Evolutionary conservation across 1,140 invertebrate genomes (phyloP).

Genomic region (Frieseomelitta varia): DNA sequence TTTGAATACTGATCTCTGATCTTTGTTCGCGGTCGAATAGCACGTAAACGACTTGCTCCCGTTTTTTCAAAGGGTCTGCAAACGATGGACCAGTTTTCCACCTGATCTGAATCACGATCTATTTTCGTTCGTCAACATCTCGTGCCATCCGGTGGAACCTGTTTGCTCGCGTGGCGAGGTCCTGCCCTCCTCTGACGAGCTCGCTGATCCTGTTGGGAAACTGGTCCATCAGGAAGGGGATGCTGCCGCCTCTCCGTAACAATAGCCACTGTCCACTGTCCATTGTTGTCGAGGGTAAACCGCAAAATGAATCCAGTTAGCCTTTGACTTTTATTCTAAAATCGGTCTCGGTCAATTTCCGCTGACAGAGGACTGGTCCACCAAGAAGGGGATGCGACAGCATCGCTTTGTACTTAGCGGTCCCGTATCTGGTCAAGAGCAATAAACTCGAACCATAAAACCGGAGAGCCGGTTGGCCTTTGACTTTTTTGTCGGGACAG

Average conservation of each 20-base stretch:
- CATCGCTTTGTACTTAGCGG: conserved; percentile 29
- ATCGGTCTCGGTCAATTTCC: conserved; percentile 52
- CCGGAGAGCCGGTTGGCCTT: conserved; percentile 55
- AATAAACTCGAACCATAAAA: conserved; percentile 57
- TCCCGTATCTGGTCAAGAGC: conserved; percentile 39
- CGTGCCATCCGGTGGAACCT: conserved; percentile 72
- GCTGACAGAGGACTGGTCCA: conserved; percentile 62
- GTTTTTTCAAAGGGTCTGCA: conserved; percentile 16
- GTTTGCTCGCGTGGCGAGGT: conserved; percentile 76
- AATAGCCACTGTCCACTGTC: conserved; percentile 76
- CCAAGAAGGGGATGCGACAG: conserved; percentile 60
- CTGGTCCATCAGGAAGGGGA: conserved; percentile 75
- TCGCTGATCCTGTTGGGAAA: conserved; percentile 63
- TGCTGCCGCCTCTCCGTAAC: conserved; percentile 61
- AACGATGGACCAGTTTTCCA: conserved; percentile 79
- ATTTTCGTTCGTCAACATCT: conserved; percentile 63
- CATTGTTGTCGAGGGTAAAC: conserved; percentile 63
- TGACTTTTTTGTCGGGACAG: conserved; percentile 39
- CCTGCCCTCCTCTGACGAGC: conserved; percentile 56
- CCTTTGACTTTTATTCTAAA: conserved; percentile 72
- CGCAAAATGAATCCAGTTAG: conserved; percentile 76
- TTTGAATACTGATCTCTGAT: conserved; percentile 58
- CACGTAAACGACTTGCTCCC: conserved; percentile 47
- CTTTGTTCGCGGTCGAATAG: conserved; percentile 27
- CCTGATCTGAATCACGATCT: conserved; percentile 76